These are phyloP conservation scores for Lasioglossum oenotherae DNA, from an alignment of 2,888 invertebrate genomes.

Conservation along the genomic window DNA sequence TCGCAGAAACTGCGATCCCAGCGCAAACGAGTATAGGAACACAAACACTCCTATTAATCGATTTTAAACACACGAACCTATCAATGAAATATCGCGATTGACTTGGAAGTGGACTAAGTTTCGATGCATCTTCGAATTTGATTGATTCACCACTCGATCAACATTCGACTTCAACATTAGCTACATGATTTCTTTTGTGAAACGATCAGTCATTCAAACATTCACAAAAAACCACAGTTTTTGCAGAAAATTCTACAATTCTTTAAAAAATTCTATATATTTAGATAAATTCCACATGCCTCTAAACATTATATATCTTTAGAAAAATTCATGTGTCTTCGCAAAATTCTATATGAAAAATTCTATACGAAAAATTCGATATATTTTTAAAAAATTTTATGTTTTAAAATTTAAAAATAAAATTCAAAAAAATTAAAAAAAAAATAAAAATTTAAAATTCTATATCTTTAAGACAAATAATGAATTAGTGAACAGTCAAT, in stretches of 20 bases:
- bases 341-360: background rate
- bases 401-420: too few relatives aligned
- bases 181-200: background rate
- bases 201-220: background rate
- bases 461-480: background rate
- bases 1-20: constrained; percentile 9
- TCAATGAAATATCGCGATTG: constrained; percentile 16
- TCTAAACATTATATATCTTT: background rate
- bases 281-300: background rate
- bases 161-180: constrained; percentile 9
- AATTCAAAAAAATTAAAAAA: too few relatives aligned
- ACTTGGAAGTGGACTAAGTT: constrained; percentile 15
- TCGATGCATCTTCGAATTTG: background rate
- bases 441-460: too few relatives aligned
- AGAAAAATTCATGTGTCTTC: background rate
- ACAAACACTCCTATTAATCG: background rate
- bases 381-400: too few relatives aligned
- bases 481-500: background rate
- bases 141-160: background rate
- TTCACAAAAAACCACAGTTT: background rate
- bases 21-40: background rate
- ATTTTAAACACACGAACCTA: background rate
- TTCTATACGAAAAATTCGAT: background rate
- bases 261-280: background rate
- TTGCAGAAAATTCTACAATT: background rate